Percentiles rank a stretch among this genome's conserved stretches.
These are phyloP conservation scores for Jacana jacana DNA, from an alignment of 2,113 vertebrate species.

Conservation along the genomic window DNA sequence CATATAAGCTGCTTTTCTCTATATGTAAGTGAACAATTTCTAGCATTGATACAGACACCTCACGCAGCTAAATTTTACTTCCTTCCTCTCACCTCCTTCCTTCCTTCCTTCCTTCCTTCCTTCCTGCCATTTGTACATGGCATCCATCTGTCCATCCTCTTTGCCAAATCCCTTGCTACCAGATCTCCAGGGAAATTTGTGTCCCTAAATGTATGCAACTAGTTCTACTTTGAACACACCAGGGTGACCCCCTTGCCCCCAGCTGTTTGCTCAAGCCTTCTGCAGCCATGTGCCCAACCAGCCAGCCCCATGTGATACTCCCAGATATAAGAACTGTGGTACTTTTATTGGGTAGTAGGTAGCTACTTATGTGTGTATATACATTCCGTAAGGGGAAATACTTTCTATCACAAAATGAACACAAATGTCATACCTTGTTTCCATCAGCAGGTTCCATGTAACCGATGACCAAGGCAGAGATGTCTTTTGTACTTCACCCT, in stretches of 20 bases:
- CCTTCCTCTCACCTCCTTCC: neutral
- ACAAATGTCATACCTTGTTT: neutral
- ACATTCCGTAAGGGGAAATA: neutral
- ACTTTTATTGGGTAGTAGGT: neutral
- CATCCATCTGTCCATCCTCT: neutral
- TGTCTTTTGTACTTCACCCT: neutral
- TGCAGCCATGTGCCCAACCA: neutral
- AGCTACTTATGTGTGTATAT: neutral
- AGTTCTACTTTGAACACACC: neutral
- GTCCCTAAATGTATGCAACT: neutral
- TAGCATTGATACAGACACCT: neutral
- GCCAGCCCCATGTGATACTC: neutral
- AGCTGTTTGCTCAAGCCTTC: neutral
- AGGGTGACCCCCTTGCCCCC: too few relatives aligned
- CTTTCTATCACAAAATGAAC: neutral
- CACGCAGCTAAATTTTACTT: neutral
- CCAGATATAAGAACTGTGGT: neutral
- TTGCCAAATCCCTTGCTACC: neutral
- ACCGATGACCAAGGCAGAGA: neutral
- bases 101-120: too few relatives aligned
- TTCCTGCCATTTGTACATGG: neutral
- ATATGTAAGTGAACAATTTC: neutral
- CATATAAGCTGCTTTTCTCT: neutral
- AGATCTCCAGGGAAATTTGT: too few relatives aligned
- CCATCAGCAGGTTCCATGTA: neutral